Conservation (phyloP, 1,140 invertebrate genomes). For the Bombus vancouverensis region DNA sequence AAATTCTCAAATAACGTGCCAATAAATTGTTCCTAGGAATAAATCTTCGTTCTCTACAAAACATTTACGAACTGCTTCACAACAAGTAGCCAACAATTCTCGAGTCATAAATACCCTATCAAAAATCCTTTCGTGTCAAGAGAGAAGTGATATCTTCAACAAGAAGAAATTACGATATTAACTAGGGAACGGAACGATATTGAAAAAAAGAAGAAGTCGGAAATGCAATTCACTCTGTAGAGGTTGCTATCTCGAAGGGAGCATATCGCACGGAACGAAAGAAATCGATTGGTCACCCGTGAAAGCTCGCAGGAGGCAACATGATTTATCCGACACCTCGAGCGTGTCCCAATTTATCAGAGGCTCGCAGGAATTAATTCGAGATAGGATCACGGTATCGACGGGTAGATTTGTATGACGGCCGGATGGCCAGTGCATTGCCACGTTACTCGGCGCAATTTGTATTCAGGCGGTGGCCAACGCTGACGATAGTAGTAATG, state of each 20-base stretch:
- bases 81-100: neutral
- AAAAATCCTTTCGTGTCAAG: neutral
- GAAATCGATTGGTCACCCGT: constrained; percentile 17
- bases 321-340: constrained; percentile 53
- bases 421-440: constrained; percentile 27
- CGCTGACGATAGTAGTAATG: constrained; percentile 25
- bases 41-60: no score
- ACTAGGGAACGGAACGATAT: neutral
- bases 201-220: neutral
- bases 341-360: constrained; percentile 58
- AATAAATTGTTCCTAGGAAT: no score
- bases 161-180: neutral
- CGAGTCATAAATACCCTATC: neutral
- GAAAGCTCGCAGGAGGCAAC: constrained; percentile 11
- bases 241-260: neutral
- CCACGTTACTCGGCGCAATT: constrained; percentile 39
- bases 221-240: neutral
- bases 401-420: constrained; percentile 64
- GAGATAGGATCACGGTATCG: constrained; percentile 62
- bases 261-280: neutral
- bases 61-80: no score
- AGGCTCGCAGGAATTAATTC: constrained; percentile 58
- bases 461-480: constrained; percentile 30
- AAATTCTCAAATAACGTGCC: no score
- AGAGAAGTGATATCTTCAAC: neutral